These are phyloP conservation scores for Andrena praecox DNA, from an alignment of 2,888 invertebrate genomes.

Conservation along the genomic window DNA sequence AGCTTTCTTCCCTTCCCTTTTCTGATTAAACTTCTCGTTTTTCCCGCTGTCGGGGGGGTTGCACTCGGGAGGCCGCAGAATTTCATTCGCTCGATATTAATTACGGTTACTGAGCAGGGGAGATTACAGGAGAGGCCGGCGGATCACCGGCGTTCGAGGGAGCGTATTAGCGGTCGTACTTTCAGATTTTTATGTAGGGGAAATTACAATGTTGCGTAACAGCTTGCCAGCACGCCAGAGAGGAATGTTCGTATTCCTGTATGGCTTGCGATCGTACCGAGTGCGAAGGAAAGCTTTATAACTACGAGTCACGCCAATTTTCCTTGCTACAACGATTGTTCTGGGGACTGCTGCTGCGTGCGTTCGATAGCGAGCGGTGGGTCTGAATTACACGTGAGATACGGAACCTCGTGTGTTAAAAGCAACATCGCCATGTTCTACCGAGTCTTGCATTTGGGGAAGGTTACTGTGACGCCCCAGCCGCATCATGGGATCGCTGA, in stretches of 20 bases:
- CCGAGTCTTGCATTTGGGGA: too few relatives aligned
- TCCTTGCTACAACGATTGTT: background rate
- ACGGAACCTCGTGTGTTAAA: too few relatives aligned
- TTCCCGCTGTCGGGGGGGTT: background rate
- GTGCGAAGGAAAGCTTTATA: slow-evolving; percentile 41
- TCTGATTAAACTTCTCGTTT: slow-evolving; percentile 11
- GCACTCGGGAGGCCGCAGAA: background rate
- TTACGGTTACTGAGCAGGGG: slow-evolving; percentile 10
- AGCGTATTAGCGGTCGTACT: slow-evolving; percentile 9
- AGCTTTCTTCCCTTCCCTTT: background rate
- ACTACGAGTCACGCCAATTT: slow-evolving; percentile 49
- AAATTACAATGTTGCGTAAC: slow-evolving; percentile 49
- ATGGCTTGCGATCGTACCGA: slow-evolving; percentile 15
- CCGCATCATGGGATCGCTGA: too few relatives aligned
- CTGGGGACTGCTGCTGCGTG: background rate
- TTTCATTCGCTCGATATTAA: slow-evolving; percentile 41
- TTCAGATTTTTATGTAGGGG: slow-evolving; percentile 37
- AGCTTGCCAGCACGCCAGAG: slow-evolving; percentile 35
- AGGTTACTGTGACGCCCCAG: too few relatives aligned
- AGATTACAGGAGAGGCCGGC: slow-evolving; percentile 28
- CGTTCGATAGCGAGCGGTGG: background rate
- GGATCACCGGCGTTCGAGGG: background rate
- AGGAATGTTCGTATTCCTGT: slow-evolving; percentile 27
- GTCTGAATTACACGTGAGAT: too few relatives aligned
- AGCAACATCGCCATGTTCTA: too few relatives aligned